A percentile compares a stretch with the other conserved stretches of the same genome.
Evolutionary conservation across 1,140 invertebrate species (phyloP).

Genomic region (Pseudomyrmex cubaensis): DNA sequence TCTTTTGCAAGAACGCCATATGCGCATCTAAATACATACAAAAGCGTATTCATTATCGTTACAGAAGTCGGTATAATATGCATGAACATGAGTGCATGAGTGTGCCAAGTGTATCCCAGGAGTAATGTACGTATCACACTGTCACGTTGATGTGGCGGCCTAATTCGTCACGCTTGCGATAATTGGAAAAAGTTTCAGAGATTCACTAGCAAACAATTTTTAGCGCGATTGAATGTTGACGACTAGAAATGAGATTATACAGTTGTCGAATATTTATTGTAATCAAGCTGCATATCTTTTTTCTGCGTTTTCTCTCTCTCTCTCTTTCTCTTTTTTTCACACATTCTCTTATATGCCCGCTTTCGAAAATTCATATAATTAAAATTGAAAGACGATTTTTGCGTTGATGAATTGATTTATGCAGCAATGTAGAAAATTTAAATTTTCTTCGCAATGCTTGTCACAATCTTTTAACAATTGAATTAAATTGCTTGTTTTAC

Average conservation of each 20-base stretch:
- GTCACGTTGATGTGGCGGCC: conserved; percentile 17
- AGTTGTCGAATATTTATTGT: conserved; percentile 34
- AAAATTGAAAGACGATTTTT: conserved; percentile 26
- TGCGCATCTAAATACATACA: background rate
- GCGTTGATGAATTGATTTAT: conserved; percentile 35
- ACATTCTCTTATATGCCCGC: too few species aligned
- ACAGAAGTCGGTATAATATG: background rate
- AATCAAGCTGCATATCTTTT: conserved; percentile 23
- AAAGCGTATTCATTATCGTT: conserved; percentile 18
- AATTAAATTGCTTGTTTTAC: conserved; percentile 3
- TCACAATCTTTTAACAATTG: background rate
- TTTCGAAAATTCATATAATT: conserved; percentile 43
- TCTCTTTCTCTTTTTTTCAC: too few species aligned
- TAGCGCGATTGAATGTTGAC: background rate
- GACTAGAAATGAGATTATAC: conserved; percentile 22
- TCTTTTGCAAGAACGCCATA: conserved; percentile 27
- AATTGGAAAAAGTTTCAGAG: conserved; percentile 59
- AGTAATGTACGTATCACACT: conserved; percentile 58
- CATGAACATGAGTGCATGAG: conserved; percentile 30
- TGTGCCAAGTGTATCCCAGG: background rate
- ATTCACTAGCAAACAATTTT: conserved; percentile 60
- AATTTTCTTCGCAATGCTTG: conserved; percentile 12
- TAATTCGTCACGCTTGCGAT: conserved; percentile 17
- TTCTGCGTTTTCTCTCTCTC: background rate
- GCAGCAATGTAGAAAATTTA: conserved; percentile 28